Conservation (phyloP, 2,113 vertebrate species). For the Gavia stellata region DNA sequence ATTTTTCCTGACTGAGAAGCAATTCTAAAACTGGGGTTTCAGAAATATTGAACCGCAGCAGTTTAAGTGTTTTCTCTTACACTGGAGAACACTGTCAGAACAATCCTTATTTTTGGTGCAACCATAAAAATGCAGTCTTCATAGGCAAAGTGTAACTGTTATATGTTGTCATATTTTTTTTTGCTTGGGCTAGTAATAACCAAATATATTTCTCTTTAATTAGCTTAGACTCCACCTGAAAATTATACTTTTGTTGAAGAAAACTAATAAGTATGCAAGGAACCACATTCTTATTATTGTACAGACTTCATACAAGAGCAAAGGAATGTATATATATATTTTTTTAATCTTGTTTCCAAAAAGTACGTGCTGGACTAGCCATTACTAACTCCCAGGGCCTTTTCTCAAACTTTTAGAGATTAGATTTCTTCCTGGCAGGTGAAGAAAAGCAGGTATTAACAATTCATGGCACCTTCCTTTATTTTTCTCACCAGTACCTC, state of each 20-base stretch:
- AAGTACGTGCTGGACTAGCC: not conserved
- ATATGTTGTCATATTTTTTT: not conserved
- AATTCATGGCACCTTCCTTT: not conserved
- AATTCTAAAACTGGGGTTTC: not conserved
- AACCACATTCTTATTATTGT: not conserved
- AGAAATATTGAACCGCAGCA: not conserved
- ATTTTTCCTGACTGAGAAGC: not conserved
- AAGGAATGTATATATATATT: not conserved
- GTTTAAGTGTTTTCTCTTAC: not conserved
- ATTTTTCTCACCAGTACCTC: constrained; percentile 7
- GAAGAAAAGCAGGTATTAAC: constrained; percentile 18
- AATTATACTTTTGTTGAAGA: not conserved
- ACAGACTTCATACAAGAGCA: not conserved
- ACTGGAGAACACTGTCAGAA: not conserved
- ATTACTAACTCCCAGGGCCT: not conserved
- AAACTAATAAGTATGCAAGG: not conserved
- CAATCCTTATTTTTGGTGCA: not conserved
- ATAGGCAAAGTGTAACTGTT: not conserved
- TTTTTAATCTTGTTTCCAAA: not conserved
- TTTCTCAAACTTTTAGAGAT: not conserved
- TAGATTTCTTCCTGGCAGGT: not conserved
- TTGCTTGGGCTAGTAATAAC: not conserved
- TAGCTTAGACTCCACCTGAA: not conserved
- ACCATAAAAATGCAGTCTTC: not conserved
- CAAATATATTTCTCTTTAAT: not conserved